Evolutionary conservation across 2,113 vertebrate genomes (phyloP), one percentile per base, ranked within the genome.

Genomic region (Xiphorhynchus elegans): DNA sequence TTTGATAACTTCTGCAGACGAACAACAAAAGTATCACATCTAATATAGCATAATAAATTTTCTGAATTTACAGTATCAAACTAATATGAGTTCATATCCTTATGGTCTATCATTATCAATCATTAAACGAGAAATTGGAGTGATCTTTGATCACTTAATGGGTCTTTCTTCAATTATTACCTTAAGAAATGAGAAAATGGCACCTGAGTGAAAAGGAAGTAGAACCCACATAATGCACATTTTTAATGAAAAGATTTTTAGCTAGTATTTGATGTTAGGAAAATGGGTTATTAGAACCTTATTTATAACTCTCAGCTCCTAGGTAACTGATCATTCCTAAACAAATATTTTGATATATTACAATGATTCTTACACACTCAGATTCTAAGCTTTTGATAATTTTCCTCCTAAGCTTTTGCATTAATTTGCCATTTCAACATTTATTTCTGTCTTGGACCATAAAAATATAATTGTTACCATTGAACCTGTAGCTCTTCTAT

Each of bases 391-490:
- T 87, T 95, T 90, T 92, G 39, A 59, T 78, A 53, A 84, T 92
- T 95, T 92, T 93, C 63, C 37, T 73, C 68, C 53, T 59, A 88
- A 93, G 62, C 9, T 75, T 92, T 90, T 95, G 68, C 69, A 93
- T 96, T 95, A 87, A 94, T 95, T 96, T 95, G 67, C 55, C 39
- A 92, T 96, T 97, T 94, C 73, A 90, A 72, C 28, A 84, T 87
- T 95, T 94, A 90, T 93, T 95, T 94, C 87, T 80, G 28, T 96
- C 87, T 94, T 78, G 79, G 56, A 37, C 68, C 77, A 89, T 97
- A 97, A 97, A 96, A 95, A 73, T 49, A 76, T 96, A 96, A 95
- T 93, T 95, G 88, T 91, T 96, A 86, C 64, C 81, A 78, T 59
- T 78, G 79, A 88, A 94, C 66, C 68, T 84, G 50, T 74, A 91